Conservation (phyloP, 2,888 invertebrate species). For the Euclidia mi region DNA sequence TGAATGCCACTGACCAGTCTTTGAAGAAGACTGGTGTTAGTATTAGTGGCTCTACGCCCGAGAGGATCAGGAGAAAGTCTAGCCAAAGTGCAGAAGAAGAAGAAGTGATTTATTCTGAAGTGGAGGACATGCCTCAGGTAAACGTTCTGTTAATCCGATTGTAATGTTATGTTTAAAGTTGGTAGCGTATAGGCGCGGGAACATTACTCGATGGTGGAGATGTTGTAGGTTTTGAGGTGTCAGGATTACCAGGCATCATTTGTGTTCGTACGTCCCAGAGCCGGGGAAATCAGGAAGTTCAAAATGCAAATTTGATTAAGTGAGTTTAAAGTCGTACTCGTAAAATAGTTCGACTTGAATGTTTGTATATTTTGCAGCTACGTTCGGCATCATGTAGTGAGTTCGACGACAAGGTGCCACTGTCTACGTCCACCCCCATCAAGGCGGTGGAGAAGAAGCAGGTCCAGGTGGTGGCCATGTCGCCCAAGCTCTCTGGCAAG, state of each 20-base stretch:
- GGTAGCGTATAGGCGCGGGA: neutral
- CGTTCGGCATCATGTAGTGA: conserved; percentile 60
- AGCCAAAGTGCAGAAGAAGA: conserved; percentile 48
- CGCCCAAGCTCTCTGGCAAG: conserved; percentile 68
- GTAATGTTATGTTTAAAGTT: neutral
- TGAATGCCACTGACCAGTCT: conserved; percentile 14
- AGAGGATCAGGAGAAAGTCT: conserved; percentile 31
- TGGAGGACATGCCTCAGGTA: conserved; percentile 80
- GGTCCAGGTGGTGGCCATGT: conserved; percentile 81
- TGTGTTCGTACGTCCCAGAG: neutral
- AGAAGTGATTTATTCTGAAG: conserved; percentile 82
- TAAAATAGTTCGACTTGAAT: no score
- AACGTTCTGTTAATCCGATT: conserved; percentile 32
- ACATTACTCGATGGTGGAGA: neutral
- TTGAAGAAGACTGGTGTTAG: conserved; percentile 32
- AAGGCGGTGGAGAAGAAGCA: conserved; percentile 63
- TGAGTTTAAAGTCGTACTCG: no score
- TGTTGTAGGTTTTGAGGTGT: no score
- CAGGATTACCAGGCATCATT: neutral
- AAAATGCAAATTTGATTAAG: no score
- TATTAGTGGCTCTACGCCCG: conserved; percentile 35
- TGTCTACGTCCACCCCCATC: conserved; percentile 82
- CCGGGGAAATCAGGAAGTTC: neutral
- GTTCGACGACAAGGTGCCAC: conserved; percentile 64
- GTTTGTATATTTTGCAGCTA: conserved; percentile 49